phyloP scores from a whole-genome alignment of 1,140 invertebrate genomes.

The Bombus confusus region DNA sequence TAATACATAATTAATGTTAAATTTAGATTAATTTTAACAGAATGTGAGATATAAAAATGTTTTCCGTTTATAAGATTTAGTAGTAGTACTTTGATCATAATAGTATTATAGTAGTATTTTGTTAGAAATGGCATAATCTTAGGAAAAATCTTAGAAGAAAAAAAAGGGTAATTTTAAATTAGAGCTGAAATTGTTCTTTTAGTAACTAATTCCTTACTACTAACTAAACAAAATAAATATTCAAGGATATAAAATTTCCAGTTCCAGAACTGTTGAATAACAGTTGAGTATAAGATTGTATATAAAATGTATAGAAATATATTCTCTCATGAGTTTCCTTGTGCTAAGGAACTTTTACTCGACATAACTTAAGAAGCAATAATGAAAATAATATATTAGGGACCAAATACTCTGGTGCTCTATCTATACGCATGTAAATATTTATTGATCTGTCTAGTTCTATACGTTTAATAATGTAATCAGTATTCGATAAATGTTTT shows the following conservation, averaged over 20 bases:
- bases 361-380: background rate
- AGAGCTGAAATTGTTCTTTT: background rate
- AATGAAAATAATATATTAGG: conserved; percentile 73
- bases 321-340: background rate
- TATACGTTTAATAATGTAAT: background rate
- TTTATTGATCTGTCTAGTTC: background rate
- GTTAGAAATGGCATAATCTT: background rate
- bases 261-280: background rate
- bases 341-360: background rate
- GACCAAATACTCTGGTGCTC: conserved; percentile 70
- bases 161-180: background rate
- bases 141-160: background rate
- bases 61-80: background rate
- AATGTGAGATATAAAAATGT: background rate
- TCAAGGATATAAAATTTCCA: background rate
- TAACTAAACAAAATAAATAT: too few relatives aligned
- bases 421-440: background rate
- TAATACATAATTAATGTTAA: background rate
- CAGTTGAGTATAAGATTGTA: background rate
- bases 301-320: background rate
- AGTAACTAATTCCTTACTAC: background rate
- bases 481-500: background rate
- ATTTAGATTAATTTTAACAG: too few relatives aligned
- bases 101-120: background rate
- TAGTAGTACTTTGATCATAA: too few relatives aligned